Evolutionary conservation across 2,113 vertebrate genomes (phyloP).

Genomic region (Bostrychus sinensis): DNA sequence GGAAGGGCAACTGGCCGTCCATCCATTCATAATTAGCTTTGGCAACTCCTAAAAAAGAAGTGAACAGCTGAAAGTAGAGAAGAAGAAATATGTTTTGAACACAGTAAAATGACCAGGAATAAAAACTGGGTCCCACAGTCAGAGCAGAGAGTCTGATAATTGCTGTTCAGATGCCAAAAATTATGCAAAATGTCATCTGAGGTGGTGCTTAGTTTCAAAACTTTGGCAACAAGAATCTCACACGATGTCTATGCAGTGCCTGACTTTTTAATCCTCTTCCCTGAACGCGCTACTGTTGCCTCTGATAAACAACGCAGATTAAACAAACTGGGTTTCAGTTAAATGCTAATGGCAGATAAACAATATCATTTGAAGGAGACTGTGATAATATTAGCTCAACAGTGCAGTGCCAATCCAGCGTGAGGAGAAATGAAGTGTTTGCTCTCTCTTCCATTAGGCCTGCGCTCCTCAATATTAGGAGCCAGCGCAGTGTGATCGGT

Average conservation of each 20-base stretch:
- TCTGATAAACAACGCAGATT: not conserved
- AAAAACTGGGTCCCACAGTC: too few species aligned
- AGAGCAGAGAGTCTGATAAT: too few species aligned
- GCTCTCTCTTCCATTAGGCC: conserved; percentile 37
- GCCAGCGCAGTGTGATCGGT: conserved; percentile 36
- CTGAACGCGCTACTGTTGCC: not conserved
- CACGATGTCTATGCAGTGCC: not conserved
- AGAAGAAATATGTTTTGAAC: too few species aligned
- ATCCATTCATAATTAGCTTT: too few species aligned
- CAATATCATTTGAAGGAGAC: conserved; percentile 3
- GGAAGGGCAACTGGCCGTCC: too few species aligned
- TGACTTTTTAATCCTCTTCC: not conserved
- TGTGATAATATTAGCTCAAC: conserved; percentile 18
- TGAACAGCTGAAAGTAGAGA: too few species aligned
- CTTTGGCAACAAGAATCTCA: not conserved
- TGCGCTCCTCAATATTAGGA: conserved; percentile 42
- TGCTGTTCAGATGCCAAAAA: too few species aligned
- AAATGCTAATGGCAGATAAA: conserved; percentile 8
- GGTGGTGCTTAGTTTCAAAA: too few species aligned
- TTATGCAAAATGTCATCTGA: too few species aligned
- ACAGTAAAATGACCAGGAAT: too few species aligned
- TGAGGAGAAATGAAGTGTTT: conserved; percentile 33
- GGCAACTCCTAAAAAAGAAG: too few species aligned
- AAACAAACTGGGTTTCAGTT: conserved; percentile 3
- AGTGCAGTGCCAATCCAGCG: conserved; percentile 14